Evolutionary conservation across 2,888 invertebrate species (phyloP).

Genomic region (Hypercompe scribonia): DNA sequence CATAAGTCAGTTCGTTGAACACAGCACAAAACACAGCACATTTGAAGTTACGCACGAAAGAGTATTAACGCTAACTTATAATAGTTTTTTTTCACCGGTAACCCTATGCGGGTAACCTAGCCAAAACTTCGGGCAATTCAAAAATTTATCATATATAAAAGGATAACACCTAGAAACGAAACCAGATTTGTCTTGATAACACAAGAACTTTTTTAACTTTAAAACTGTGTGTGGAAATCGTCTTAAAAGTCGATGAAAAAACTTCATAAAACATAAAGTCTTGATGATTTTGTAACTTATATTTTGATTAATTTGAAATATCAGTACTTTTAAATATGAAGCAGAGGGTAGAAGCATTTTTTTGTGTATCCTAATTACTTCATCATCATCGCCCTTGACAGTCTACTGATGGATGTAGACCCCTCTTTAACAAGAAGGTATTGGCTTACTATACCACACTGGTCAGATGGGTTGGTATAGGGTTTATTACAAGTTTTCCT

Average conservation of each 20-base stretch:
- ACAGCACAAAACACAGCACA: no score
- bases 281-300: no score
- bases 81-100: neutral
- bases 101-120: neutral
- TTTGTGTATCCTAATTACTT: no score
- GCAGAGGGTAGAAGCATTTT: neutral
- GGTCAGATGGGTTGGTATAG: no score
- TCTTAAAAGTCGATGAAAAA: neutral
- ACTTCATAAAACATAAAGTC: neutral
- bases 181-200: neutral
- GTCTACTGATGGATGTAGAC: no score
- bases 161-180: neutral
- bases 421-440: no score
- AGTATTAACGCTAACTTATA: neutral
- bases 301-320: neutral
- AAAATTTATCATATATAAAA: neutral
- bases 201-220: neutral
- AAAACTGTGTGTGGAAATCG: neutral
- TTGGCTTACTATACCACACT: no score
- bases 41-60: neutral
- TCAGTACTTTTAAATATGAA: neutral
- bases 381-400: no score
- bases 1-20: neutral
- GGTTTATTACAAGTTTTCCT: no score
- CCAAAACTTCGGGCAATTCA: neutral